phyloP scores from a whole-genome alignment of 2,113 vertebrate species.

The Stercorarius parasiticus region DNA sequence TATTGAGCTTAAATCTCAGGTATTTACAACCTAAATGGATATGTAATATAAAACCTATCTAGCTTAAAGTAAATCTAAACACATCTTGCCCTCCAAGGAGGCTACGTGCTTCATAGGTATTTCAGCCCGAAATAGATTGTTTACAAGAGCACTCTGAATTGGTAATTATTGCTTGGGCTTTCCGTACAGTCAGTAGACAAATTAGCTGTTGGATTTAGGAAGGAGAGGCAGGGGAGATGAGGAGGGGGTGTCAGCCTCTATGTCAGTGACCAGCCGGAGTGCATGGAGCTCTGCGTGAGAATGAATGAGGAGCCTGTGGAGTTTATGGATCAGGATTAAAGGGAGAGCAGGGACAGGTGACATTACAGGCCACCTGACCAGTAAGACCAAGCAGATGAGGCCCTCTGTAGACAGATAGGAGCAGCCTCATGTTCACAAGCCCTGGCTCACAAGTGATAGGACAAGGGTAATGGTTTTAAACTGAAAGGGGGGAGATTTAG shows the following conservation, averaged over 20 bases:
- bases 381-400: neutral
- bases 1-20: neutral
- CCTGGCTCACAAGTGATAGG: no score
- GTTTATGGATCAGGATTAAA: neutral
- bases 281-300: neutral
- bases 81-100: neutral
- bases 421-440: neutral
- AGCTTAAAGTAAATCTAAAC: neutral
- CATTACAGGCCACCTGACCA: neutral
- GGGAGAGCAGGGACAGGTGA: neutral
- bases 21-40: neutral
- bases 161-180: neutral
- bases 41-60: neutral
- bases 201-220: neutral
- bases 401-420: neutral
- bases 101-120: neutral
- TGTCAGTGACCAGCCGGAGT: neutral
- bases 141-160: neutral
- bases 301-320: neutral
- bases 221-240: neutral
- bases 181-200: neutral
- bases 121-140: neutral
- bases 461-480: no score
- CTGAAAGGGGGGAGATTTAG: no score
- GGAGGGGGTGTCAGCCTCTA: no score